These are phyloP conservation scores for Falco rusticolus DNA, from an alignment of 2,797 vertebrate genomes.

Conservation along the genomic window DNA sequence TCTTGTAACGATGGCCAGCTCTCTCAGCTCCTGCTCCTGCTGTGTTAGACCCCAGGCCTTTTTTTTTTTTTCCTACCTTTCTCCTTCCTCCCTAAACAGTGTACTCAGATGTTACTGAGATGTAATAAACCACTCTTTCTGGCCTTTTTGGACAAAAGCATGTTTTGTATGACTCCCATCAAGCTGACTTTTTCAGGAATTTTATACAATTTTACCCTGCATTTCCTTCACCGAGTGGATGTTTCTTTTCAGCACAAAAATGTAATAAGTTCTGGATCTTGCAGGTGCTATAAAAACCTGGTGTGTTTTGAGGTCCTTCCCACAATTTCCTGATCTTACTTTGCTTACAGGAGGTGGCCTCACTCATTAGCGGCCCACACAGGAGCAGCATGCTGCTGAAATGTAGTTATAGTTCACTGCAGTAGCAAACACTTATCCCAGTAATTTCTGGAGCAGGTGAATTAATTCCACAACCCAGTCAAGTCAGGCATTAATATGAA, in stretches of 20 bases:
- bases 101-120: neutral
- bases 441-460: constrained; percentile 24
- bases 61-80: neutral
- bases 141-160: neutral
- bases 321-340: constrained; percentile 27
- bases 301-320: neutral
- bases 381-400: neutral
- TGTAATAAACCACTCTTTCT: neutral
- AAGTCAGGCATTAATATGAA: neutral
- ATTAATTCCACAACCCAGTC: neutral
- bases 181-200: neutral
- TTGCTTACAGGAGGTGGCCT: neutral
- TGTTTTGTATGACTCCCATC: neutral
- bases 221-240: neutral
- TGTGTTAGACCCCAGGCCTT: neutral
- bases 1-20: neutral
- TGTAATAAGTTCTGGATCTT: neutral
- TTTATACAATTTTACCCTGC: neutral
- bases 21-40: neutral
- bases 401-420: neutral
- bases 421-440: neutral
- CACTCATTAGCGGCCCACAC: constrained; percentile 13
- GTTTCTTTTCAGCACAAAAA: constrained; percentile 1
- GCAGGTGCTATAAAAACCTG: neutral
- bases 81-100: neutral